phyloP scores from a whole-genome alignment of 1,140 invertebrate species.

The Drosophila auraria region DNA sequence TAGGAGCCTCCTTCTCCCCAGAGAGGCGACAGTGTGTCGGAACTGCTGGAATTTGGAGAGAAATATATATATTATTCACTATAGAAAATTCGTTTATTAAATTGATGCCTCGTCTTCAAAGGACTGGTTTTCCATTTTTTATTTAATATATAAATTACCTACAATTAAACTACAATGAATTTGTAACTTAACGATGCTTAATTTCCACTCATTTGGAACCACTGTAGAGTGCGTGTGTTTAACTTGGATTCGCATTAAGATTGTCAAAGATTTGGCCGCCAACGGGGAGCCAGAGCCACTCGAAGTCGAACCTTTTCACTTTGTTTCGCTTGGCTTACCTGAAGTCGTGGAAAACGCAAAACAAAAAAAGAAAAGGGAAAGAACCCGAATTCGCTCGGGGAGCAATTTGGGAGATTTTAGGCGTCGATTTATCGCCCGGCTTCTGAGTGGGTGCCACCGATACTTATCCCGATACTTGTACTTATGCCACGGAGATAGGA shows the following conservation, averaged over 20 bases:
- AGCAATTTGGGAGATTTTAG: constrained; percentile 77
- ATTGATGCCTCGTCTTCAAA: too few relatives aligned
- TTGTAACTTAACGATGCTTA: not conserved
- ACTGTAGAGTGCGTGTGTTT: constrained; percentile 43
- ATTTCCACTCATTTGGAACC: not conserved
- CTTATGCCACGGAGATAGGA: constrained; percentile 46
- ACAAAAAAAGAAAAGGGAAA: not conserved
- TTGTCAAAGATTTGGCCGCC: constrained; percentile 72
- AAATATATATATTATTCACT: too few relatives aligned
- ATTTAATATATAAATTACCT: too few relatives aligned
- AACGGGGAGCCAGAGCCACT: constrained; percentile 54
- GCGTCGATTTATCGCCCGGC: constrained; percentile 67
- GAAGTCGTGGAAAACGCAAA: constrained; percentile 17
- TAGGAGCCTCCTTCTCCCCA: not conserved
- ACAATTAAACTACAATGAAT: too few relatives aligned
- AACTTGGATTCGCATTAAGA: constrained; percentile 71
- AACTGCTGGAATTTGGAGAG: not conserved
- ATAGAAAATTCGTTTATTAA: too few relatives aligned
- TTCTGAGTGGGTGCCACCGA: constrained; percentile 69
- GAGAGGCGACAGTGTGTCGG: not conserved
- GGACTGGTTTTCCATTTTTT: too few relatives aligned
- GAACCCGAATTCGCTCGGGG: constrained; percentile 65
- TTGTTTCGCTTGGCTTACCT: constrained; percentile 47
- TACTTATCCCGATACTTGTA: constrained; percentile 47
- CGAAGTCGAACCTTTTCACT: constrained; percentile 36